Conservation (phyloP, 2,113 vertebrate genomes). For the Lichenostomus cassidix region DNA sequence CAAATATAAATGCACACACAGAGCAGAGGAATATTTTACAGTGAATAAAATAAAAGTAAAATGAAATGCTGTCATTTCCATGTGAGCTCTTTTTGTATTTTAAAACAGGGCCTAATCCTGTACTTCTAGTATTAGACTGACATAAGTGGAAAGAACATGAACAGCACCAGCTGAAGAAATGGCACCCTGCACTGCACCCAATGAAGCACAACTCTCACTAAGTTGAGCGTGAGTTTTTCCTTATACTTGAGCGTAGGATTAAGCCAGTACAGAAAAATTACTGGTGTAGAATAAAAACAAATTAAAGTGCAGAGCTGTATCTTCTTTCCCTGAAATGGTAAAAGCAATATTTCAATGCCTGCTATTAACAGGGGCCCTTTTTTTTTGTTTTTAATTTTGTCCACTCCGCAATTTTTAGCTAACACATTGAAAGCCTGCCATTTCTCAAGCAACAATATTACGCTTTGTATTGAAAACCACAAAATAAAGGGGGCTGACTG, state of each 20-base stretch:
- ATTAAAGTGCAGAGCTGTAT: slow-evolving; percentile 2
- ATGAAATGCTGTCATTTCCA: slow-evolving; percentile 22
- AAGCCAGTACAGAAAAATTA: slow-evolving; percentile 18
- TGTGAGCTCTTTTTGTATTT: neutral
- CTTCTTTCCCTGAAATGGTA: slow-evolving; percentile 10
- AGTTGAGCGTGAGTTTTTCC: slow-evolving; percentile 18
- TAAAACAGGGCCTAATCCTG: neutral
- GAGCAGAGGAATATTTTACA: neutral
- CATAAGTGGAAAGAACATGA: slow-evolving; percentile 17
- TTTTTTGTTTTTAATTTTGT: slow-evolving; percentile 1
- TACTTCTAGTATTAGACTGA: slow-evolving; percentile 2
- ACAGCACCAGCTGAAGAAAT: slow-evolving; percentile 28
- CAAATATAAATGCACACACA: neutral
- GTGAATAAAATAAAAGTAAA: neutral
- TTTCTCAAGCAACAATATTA: slow-evolving; percentile 44
- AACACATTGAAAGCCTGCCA: slow-evolving; percentile 22
- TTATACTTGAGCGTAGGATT: neutral
- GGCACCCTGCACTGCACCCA: slow-evolving; percentile 5
- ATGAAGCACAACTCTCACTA: slow-evolving; percentile 41
- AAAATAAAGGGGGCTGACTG: slow-evolving; percentile 56
- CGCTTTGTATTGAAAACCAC: slow-evolving; percentile 55
- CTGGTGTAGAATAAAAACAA: slow-evolving; percentile 9
- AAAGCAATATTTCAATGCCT: slow-evolving; percentile 34
- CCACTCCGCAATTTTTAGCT: neutral
- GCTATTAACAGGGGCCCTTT: neutral